Conservation (phyloP, 1,140 invertebrate species). For the Megalonaias nervosa region DNA sequence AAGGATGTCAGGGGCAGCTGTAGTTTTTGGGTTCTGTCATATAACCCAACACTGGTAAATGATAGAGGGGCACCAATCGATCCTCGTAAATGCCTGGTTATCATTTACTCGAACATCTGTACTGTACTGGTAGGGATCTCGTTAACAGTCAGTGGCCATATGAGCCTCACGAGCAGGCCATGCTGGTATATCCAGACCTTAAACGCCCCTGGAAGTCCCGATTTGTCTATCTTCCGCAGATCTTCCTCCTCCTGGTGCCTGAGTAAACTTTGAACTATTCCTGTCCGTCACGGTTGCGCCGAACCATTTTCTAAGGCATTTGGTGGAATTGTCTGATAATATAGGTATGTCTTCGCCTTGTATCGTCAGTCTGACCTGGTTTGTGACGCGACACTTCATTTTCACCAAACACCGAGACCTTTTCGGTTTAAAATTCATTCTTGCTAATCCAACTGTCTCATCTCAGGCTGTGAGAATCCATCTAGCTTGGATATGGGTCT, state of each 20-base stretch:
- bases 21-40: conserved; percentile 16
- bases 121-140: conserved; percentile 7
- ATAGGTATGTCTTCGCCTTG: no score
- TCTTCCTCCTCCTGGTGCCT: not conserved
- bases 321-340: no score
- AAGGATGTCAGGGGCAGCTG: conserved; percentile 27
- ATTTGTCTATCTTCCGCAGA: conserved; percentile 1
- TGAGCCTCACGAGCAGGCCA: conserved; percentile 12
- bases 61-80: conserved; percentile 16
- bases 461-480: no score
- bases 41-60: conserved; percentile 29
- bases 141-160: conserved; percentile 21
- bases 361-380: no score
- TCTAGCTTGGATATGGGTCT: no score
- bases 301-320: no score
- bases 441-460: no score
- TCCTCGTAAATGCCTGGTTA: not conserved
- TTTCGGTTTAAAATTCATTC: no score
- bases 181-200: conserved; percentile 27
- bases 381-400: no score
- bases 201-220: conserved; percentile 20
- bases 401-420: no score
- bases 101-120: not conserved
- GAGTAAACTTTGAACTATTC: no score
- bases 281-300: no score